phyloP scores from a whole-genome alignment of 2,113 vertebrate species.

The Campylorhamphus procurvoides region DNA sequence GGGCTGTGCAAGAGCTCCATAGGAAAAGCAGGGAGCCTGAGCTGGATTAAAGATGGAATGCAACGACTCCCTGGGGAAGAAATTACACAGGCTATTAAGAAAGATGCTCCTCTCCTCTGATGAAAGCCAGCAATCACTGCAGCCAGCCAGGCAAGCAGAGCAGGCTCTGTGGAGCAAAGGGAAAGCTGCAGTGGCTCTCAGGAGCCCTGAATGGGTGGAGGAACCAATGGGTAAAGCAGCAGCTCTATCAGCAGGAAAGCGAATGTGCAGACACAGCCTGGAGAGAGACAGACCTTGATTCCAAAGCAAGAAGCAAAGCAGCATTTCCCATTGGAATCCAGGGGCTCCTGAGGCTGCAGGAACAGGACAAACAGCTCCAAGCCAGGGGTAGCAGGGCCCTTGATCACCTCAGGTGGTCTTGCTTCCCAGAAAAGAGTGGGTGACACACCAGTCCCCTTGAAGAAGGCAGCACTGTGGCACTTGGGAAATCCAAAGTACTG shows the following conservation, averaged over 20 bases:
- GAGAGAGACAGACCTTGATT: rapidly evolving
- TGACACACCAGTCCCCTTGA: rapidly evolving
- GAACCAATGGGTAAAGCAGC: background rate
- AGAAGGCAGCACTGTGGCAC: background rate
- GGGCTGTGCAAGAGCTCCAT: background rate
- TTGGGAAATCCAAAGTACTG: background rate
- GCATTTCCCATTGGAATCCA: rapidly evolving
- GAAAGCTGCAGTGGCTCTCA: background rate
- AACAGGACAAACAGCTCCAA: background rate
- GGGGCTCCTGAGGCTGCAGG: rapidly evolving
- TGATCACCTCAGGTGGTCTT: rapidly evolving
- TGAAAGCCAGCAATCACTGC: slow-evolving; percentile 1
- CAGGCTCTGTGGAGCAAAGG: background rate
- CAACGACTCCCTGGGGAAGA: slow-evolving; percentile 10
- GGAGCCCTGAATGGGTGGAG: background rate
- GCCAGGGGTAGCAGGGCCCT: background rate
- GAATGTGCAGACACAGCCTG: background rate
- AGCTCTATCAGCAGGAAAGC: background rate
- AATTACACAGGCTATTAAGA: slow-evolving; percentile 35
- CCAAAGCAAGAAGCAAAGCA: background rate
- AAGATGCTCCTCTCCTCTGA: background rate
- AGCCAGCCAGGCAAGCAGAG: background rate
- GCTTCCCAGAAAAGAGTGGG: background rate
- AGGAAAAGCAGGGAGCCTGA: background rate
- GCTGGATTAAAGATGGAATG: slow-evolving; percentile 28